Evolutionary conservation across 2,113 vertebrate genomes (phyloP).

Genomic region (Colius striatus): DNA sequence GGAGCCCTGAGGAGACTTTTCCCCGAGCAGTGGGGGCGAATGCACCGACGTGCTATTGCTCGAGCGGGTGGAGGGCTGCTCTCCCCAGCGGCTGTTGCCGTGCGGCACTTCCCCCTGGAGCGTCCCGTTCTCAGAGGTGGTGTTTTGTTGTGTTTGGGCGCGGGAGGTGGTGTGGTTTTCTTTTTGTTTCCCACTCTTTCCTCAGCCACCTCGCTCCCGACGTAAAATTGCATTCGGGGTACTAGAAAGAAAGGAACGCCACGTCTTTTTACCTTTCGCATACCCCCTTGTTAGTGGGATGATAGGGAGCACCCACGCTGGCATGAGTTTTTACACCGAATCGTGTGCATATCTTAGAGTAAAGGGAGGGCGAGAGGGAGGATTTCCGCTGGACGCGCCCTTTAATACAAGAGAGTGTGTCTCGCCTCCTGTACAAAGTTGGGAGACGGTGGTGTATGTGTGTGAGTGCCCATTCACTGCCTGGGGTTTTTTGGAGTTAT

Average conservation of each 20-base stretch:
- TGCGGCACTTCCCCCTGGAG: neutral
- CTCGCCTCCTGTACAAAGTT: neutral
- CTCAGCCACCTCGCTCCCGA: too few relatives aligned
- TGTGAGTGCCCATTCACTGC: neutral
- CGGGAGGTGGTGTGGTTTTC: neutral
- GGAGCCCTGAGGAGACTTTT: neutral
- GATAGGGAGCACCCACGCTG: fast-evolving
- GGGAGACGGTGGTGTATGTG: neutral
- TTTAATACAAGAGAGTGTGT: fast-evolving
- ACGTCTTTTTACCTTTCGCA: fast-evolving
- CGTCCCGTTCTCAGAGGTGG: neutral
- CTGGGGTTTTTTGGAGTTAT: too few relatives aligned
- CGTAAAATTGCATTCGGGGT: fast-evolving
- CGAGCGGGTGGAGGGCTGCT: neutral
- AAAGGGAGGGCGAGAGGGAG: fast-evolving
- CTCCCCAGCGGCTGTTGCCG: neutral
- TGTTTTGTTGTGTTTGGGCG: neutral
- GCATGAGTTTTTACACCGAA: fast-evolving
- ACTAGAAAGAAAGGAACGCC: neutral
- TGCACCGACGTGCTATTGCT: fast-evolving
- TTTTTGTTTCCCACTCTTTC: neutral
- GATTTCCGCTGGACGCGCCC: fast-evolving
- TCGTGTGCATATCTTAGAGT: neutral
- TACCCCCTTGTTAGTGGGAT: fast-evolving
- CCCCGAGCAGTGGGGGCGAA: neutral